Percentiles rank a stretch among this genome's conserved stretches.
phyloP scores from a whole-genome alignment of 2,888 invertebrate genomes.

The Orthonevra nobilis region DNA sequence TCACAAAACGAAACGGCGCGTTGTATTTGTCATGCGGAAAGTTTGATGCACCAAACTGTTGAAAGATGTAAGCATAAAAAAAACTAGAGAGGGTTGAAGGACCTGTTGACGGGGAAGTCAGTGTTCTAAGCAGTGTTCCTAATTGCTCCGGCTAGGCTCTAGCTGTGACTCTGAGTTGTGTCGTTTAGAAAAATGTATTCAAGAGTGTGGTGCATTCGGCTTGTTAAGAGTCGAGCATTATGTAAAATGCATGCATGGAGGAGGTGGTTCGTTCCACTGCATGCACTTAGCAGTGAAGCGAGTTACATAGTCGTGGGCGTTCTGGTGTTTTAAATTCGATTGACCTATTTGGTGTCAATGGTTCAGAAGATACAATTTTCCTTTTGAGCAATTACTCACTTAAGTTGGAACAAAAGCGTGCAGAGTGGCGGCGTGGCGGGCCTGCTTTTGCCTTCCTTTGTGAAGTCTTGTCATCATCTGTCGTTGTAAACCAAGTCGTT shows the following conservation, averaged over 20 bases:
- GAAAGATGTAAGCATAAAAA: no score
- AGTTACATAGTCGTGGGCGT: constrained; percentile 13
- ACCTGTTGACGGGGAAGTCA: constrained; percentile 18
- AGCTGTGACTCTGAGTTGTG: no score
- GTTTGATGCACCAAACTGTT: constrained; percentile 36
- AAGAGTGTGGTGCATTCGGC: constrained; percentile 6
- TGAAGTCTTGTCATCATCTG: constrained; percentile 7
- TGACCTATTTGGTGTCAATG: constrained; percentile 66
- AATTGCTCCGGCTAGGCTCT: neutral
- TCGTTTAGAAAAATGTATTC: no score
- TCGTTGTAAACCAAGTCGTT: constrained; percentile 13
- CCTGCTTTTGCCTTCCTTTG: constrained; percentile 14
- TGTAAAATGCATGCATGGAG: constrained; percentile 1
- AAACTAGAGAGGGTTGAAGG: constrained; percentile 43
- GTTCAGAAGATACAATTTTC: constrained; percentile 44
- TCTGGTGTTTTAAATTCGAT: constrained; percentile 43
- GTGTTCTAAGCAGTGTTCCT: neutral
- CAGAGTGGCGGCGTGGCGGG: neutral
- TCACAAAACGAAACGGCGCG: neutral
- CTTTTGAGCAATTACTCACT: constrained; percentile 54
- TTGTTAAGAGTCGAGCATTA: constrained; percentile 1
- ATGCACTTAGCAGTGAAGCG: constrained; percentile 15
- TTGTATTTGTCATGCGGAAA: constrained; percentile 24
- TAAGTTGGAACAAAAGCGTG: constrained; percentile 12
- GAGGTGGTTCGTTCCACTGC: constrained; percentile 35